Evolutionary conservation across 92 coral and sea anemone species (phyloP).

Genomic region (Heteractis magnifica): DNA sequence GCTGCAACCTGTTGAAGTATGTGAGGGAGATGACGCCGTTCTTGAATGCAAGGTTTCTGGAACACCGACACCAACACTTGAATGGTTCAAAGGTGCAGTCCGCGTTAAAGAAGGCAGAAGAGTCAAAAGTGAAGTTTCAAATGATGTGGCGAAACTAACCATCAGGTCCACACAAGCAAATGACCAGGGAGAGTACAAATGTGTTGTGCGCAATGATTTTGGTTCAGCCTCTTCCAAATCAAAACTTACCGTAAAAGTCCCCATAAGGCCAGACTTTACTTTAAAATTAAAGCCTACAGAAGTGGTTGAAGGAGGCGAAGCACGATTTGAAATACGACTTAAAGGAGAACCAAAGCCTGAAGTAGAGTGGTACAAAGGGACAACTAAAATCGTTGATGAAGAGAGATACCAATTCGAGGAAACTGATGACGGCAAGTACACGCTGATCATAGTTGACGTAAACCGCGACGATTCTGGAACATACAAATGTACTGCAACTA

Average conservation of each 20-base stretch:
- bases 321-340: conserved; percentile 71
- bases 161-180: conserved; percentile 61
- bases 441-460: conserved; percentile 55
- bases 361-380: conserved; percentile 82
- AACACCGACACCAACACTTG: conserved; percentile 70
- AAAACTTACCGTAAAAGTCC: conserved; percentile 54
- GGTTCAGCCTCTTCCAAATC: conserved; percentile 71
- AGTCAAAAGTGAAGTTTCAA: conserved; percentile 61
- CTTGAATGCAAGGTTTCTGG: conserved; percentile 78
- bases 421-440: conserved; percentile 50
- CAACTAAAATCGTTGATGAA: conserved; percentile 63
- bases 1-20: conserved; percentile 65
- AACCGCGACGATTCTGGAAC: conserved; percentile 71
- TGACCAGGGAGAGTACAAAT: conserved; percentile 85
- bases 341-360: conserved; percentile 75
- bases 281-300: conserved; percentile 69
- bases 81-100: conserved; percentile 80
- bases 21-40: conserved; percentile 65
- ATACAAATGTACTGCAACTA: conserved; percentile 78
- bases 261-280: conserved; percentile 79
- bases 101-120: conserved; percentile 71
- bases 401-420: conserved; percentile 57
- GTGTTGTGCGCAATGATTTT: conserved; percentile 72
- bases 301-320: conserved; percentile 74
- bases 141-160: conserved; percentile 54